A percentile compares a stretch with the other conserved stretches of the same genome.
Evolutionary conservation across 2,888 invertebrate species (phyloP).

Genomic region (Hemithea aestivaria): DNA sequence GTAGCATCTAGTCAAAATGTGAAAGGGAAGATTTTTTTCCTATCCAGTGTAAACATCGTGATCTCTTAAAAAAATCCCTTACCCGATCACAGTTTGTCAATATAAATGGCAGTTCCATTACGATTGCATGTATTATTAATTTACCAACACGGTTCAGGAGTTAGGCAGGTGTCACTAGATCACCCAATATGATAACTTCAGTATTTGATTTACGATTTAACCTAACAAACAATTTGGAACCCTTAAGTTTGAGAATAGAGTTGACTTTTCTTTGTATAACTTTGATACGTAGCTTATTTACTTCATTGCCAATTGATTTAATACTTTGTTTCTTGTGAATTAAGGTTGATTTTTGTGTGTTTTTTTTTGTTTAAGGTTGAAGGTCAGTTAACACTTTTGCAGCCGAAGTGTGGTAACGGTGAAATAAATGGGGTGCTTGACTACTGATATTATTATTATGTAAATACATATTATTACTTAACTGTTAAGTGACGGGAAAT

Average conservation of each 20-base stretch:
- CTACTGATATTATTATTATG: constrained; percentile 13
- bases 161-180: constrained; percentile 28
- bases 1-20: too few species aligned
- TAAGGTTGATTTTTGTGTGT: constrained; percentile 15
- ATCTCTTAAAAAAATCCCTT: too few species aligned
- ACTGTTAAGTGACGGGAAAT: too few species aligned
- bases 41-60: too few species aligned
- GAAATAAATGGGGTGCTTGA: constrained; percentile 11
- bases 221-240: background rate
- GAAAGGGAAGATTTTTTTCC: too few species aligned
- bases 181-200: constrained; percentile 21
- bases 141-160: constrained; percentile 20
- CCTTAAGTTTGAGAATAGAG: background rate
- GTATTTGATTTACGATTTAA: constrained; percentile 27
- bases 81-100: constrained; percentile 11
- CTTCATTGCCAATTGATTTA: background rate
- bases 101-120: constrained; percentile 16
- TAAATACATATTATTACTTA: constrained; percentile 6
- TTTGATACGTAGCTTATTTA: background rate
- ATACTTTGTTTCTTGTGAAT: background rate
- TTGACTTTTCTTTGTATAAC: background rate
- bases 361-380: constrained; percentile 5
- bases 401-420: constrained; percentile 14
- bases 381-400: constrained; percentile 19
- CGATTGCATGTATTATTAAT: constrained; percentile 14